Percentiles rank a stretch among this genome's conserved stretches.
Conservation (phyloP, 2,797 vertebrate species). For the Clamator glandarius region DNA sequence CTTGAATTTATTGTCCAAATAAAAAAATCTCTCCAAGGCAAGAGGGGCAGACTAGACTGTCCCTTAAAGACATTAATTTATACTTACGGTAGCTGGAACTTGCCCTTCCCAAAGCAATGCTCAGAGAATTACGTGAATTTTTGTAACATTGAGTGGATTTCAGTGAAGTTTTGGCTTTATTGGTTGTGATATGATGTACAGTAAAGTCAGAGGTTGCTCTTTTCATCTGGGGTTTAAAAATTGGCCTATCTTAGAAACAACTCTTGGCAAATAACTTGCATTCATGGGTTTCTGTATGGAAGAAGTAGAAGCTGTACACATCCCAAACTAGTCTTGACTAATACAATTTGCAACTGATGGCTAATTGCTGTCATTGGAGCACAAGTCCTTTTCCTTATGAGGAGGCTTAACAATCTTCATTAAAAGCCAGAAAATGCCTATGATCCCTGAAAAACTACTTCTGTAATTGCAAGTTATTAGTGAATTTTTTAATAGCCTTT, state of each 20-base stretch:
- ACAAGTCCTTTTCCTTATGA: neutral
- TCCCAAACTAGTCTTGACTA: rapidly evolving
- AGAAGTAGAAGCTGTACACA: neutral
- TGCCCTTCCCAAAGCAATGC: neutral
- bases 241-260: neutral
- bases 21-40: neutral
- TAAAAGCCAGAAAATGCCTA: neutral
- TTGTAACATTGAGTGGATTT: neutral
- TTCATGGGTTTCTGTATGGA: neutral
- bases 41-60: neutral
- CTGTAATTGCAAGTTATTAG: neutral
- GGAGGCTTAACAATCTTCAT: neutral
- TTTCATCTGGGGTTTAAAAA: neutral
- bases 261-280: neutral
- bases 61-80: neutral
- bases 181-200: neutral
- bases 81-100: neutral
- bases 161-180: neutral
- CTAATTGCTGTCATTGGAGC: neutral
- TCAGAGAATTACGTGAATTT: neutral
- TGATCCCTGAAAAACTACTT: neutral
- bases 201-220: neutral
- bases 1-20: neutral
- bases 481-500: neutral
- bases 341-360: neutral